A percentile compares a stretch with the other conserved stretches of the same genome.
Conservation (phyloP, 2,888 invertebrate genomes). For the Anarsia innoxiella region DNA sequence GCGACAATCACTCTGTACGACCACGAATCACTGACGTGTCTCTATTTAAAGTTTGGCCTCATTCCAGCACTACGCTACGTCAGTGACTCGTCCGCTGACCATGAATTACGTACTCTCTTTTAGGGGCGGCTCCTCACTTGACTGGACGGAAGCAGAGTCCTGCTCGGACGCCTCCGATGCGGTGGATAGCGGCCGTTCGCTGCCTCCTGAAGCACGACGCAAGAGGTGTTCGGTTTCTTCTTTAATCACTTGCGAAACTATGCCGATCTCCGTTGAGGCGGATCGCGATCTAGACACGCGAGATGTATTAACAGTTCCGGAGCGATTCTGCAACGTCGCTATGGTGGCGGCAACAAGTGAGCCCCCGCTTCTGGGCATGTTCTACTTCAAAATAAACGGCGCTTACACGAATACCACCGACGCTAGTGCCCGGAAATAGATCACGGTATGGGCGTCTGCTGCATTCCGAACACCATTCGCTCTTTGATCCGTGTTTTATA, state of each 20-base stretch:
- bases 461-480: conserved; percentile 59
- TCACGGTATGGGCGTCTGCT: conserved; percentile 55
- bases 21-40: conserved; percentile 64
- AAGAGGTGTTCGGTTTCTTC: conserved; percentile 43
- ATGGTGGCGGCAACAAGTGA: conserved; percentile 77
- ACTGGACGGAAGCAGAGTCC: conserved; percentile 68
- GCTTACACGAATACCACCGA: conserved; percentile 61
- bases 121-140: conserved; percentile 69
- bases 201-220: conserved; percentile 52
- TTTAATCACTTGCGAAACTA: conserved; percentile 34
- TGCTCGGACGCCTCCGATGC: conserved; percentile 67
- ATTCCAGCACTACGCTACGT: conserved; percentile 67
- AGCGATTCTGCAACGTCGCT: conserved; percentile 63
- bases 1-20: conserved; percentile 63
- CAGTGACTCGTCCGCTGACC: conserved; percentile 58
- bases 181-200: conserved; percentile 65
- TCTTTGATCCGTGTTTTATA: conserved; percentile 52
- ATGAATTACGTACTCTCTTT: conserved; percentile 67
- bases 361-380: conserved; percentile 73
- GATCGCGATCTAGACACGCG: conserved; percentile 45
- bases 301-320: conserved; percentile 49
- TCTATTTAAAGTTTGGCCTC: conserved; percentile 71
- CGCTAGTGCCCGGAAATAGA: conserved; percentile 71
- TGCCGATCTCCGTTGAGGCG: conserved; percentile 39
- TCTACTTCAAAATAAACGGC: conserved; percentile 66